phyloP scores from a whole-genome alignment of 2,797 vertebrate genomes.

The Mormyrus proboscirostris region DNA sequence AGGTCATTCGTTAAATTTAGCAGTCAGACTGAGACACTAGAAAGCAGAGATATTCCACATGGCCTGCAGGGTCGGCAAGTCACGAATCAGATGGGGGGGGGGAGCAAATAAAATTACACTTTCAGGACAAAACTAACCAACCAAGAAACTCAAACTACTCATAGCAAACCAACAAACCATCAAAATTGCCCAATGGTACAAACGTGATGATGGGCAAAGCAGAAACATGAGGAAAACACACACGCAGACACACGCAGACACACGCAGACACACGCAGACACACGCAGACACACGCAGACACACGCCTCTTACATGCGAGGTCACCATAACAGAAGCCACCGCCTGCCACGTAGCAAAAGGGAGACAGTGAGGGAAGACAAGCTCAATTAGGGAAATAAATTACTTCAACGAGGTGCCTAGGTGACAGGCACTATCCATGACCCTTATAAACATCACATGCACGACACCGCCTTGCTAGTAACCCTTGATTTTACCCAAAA shows the following conservation, averaged over 20 bases:
- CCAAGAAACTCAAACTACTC: background rate
- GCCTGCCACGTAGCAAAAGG: background rate
- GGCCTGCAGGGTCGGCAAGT: background rate
- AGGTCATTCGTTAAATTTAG: background rate
- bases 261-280: too few species aligned
- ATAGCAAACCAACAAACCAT: background rate
- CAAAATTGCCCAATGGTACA: background rate
- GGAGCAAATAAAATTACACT: background rate
- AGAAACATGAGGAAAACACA: background rate
- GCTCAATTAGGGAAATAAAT: background rate
- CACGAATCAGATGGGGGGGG: background rate
- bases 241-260: too few species aligned
- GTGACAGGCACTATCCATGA: background rate
- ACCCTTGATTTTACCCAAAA: background rate
- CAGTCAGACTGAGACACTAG: background rate
- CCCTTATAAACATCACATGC: background rate
- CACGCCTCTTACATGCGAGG: background rate
- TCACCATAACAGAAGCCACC: background rate
- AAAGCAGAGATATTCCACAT: background rate
- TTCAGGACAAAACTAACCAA: background rate
- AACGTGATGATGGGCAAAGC: background rate
- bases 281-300: background rate
- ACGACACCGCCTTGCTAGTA: background rate
- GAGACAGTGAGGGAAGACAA: background rate
- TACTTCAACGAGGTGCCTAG: background rate